Base-by-base conservation (phyloP, 2,888 invertebrate species). In the Cerastoderma edule region DNA sequence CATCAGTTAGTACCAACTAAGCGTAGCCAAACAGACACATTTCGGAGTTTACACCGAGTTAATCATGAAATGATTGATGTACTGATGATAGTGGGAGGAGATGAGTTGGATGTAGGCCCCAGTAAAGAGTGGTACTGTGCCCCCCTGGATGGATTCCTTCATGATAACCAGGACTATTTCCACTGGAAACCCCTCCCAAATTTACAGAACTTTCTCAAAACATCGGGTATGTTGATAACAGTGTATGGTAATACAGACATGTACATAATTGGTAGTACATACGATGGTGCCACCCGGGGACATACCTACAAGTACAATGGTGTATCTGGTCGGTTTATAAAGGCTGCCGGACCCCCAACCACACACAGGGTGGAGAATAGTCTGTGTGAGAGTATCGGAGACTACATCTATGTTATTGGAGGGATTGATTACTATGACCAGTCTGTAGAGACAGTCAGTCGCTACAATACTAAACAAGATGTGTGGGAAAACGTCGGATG, bases 401-500 rank as follows among this genome's bases (percentile, higher is more conserved):
- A 48, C 27, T 65, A 48, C 27, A 65, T 65, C 48, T 65, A 65
- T 22, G 32, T 65, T 13, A 8, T 65, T 19, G 65, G 65, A 8
- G 65, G 65, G 19, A 22, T 44, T 5, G 44, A 35, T 24, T 65
- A 48, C 30, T 22, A 65, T 4, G 65, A 65, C 5, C 22, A 30
- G 19, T 22, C 65, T 2, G 48, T 65, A 32, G 46, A 48, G 22
- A 65, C 65, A 8, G 65, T 65, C 46, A 65, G 65, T 46, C 24
- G 65, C 13, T 65, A 65, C 46, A 19, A 65, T 22, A 65, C 65
- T 19, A 65, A 48, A 44, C 65, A 48, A 5, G 65, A 65, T 48
- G 10, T 30, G 2, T 65, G 65, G 65, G 65, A 65, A 30, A 46
- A 65, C n/a, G 48, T 65, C 10, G 65, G 65, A 24, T 65, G 65